A percentile compares a stretch with the other conserved stretches of the same genome.
Evolutionary conservation across 2,797 vertebrate species (phyloP).

Genomic region (Malacoraja senta): DNA sequence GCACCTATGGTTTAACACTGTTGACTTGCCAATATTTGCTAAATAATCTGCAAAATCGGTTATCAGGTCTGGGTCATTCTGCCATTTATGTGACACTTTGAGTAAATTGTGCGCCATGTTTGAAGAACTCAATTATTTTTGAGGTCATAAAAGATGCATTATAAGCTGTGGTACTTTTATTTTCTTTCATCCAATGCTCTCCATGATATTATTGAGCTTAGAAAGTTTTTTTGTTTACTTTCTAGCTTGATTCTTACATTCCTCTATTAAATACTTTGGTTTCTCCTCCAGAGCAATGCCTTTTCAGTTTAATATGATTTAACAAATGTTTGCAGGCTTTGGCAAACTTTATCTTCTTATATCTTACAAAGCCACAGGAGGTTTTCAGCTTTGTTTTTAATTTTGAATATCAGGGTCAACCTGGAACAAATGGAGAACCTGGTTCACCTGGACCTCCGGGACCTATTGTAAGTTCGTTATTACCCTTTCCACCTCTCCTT

Average conservation of each 20-base stretch:
- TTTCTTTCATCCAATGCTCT: background rate
- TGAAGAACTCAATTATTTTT: background rate
- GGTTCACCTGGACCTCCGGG: background rate
- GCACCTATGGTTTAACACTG: background rate
- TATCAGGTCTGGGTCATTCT: background rate
- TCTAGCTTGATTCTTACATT: background rate
- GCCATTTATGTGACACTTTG: background rate
- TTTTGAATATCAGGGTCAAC: background rate
- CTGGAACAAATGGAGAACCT: constrained; percentile 7
- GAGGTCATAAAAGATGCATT: background rate
- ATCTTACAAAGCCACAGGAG: background rate
- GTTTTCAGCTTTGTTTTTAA: background rate
- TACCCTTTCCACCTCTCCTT: background rate
- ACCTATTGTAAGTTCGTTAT: background rate
- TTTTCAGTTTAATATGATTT: background rate
- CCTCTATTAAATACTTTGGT: background rate
- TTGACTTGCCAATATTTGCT: background rate
- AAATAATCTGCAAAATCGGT: background rate
- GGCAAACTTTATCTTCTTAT: background rate
- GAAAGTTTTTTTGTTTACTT: background rate
- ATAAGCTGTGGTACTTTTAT: background rate
- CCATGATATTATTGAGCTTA: background rate
- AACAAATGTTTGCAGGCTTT: too few species aligned
- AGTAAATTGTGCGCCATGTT: background rate
- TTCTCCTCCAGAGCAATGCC: background rate